Evolutionary conservation across 1,140 invertebrate species (phyloP), one percentile per base, ranked within the genome.

Genomic region (Laupala kohalensis): DNA sequence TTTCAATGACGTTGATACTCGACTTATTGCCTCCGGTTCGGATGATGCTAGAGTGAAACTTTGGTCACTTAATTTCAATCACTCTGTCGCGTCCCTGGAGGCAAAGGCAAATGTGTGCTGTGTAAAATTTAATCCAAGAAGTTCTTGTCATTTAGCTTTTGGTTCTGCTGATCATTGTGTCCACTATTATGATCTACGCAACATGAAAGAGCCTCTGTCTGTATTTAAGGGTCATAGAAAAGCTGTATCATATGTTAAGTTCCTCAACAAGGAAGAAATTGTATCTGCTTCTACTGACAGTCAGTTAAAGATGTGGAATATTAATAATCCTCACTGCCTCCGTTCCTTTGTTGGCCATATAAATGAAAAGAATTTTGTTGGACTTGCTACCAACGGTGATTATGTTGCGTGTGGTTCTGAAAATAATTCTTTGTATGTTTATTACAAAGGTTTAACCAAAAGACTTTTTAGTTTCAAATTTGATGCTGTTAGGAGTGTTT

Each of bases 331-430:
- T 6, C 86, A 92, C 72, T 96, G 92, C 81, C 79, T 95, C 53
- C 84, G 93, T 64, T 94, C 94, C 1, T 95, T 97, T 81, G 88
- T 90, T n/a, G 94, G 94, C 1, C 95, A 98, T 82, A 86, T 91
- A 1, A 98, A 98, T 81, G 96, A 98, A 80, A 98, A 97, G 79
- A 97, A 97, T 80, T 98, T 98, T 84, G 95, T 98, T 12, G 96
- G 96, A 0, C 80, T 98, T n/a, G 94, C 95, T 0, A 96, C 94
- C 0, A 93, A 97, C 82, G 95, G 94, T 3, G 91, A 95, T 78
- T 97, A 96, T 80, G 88, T 98, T 25, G 94, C 94, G 4, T 97
- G 95, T 83, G 96, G 96, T 66, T 97, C 94, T 15, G 95, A 98
- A 83, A 97, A 97, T 78, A 97, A 97, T 81, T 89, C 94, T 2